These are phyloP conservation scores for Dysmachus trigonus DNA, from an alignment of 2,888 invertebrate species.

Conservation along the genomic window DNA sequence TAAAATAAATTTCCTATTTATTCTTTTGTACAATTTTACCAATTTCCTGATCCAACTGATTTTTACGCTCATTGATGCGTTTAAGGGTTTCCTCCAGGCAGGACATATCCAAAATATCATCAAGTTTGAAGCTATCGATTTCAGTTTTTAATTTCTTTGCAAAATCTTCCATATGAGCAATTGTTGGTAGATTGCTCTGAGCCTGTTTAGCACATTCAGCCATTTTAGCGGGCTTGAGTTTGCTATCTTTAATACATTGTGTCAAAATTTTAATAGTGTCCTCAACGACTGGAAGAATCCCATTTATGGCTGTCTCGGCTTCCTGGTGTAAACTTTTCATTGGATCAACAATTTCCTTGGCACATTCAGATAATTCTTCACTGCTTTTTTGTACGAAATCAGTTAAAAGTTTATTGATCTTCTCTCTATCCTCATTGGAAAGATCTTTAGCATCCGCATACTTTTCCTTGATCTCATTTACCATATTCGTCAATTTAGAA, in stretches of 20 bases:
- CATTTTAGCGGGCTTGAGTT: neutral
- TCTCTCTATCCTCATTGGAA: neutral
- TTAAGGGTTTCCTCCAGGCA: neutral
- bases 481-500: neutral
- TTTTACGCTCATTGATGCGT: neutral
- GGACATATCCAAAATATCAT: conserved; percentile 23
- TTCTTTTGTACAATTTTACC: neutral
- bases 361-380: neutral
- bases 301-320: neutral
- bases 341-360: neutral
- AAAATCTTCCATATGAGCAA: neutral
- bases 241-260: neutral
- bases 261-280: neutral
- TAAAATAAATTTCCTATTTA: neutral
- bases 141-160: neutral
- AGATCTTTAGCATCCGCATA: neutral
- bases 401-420: neutral
- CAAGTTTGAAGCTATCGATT: neutral
- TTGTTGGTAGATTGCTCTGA: neutral
- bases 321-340: neutral
- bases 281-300: neutral
- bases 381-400: neutral
- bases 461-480: neutral
- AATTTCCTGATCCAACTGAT: neutral
- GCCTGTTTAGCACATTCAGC: neutral